Conservation (phyloP, 2,113 vertebrate genomes). For the Mastomys natalensis region DNA sequence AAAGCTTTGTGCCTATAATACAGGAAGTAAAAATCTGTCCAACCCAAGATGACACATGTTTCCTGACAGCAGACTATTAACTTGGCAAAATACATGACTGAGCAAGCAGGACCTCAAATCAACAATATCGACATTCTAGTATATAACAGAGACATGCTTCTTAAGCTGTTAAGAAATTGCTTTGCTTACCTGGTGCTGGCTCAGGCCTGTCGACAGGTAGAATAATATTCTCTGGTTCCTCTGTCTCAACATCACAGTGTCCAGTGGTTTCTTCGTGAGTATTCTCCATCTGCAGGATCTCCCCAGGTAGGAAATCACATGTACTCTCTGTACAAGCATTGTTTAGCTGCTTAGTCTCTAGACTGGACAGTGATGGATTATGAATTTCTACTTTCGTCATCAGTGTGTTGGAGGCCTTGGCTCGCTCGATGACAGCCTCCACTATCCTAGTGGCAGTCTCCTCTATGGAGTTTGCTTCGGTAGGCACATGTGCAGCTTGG, state of each 20-base stretch:
- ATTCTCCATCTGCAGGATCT: background rate
- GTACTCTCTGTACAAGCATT: rapidly evolving
- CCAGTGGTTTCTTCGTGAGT: constrained; percentile 58
- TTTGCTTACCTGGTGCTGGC: constrained; percentile 82
- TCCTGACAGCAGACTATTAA: background rate
- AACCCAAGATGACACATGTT: background rate
- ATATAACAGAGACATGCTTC: background rate
- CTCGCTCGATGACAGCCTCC: constrained; percentile 78
- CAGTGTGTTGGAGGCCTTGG: constrained; percentile 63
- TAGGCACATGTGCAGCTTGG: background rate
- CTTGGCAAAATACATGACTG: background rate
- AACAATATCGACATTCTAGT: background rate
- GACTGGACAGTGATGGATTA: background rate
- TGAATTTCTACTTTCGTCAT: background rate
- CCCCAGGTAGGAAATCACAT: background rate
- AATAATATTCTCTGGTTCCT: background rate
- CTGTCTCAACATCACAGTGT: background rate
- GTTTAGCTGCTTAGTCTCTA: background rate
- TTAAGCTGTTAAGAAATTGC: background rate
- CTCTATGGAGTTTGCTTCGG: background rate
- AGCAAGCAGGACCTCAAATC: background rate
- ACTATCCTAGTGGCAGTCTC: constrained; percentile 66
- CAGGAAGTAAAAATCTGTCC: constrained; percentile 64
- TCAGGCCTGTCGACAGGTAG: background rate
- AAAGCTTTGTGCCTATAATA: background rate